phyloP scores from a whole-genome alignment of 2,797 vertebrate genomes.

The Sparus aurata region DNA sequence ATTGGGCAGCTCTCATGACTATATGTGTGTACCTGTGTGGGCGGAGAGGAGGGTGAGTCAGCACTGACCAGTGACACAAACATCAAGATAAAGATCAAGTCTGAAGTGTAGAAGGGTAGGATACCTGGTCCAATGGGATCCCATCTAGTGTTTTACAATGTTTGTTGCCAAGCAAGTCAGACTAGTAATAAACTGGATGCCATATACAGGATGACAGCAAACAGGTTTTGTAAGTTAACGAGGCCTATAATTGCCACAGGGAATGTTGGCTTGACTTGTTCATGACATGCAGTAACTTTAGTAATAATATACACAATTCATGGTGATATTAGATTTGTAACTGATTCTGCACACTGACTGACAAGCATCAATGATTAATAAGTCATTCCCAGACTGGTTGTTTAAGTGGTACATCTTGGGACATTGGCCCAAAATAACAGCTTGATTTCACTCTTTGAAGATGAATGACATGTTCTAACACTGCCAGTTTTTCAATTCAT shows the following conservation, averaged over 20 bases:
- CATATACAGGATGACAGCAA: background rate
- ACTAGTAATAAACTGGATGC: background rate
- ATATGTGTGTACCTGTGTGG: background rate
- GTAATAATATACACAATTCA: too few relatives aligned
- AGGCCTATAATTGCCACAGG: too few relatives aligned
- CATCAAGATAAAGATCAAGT: conserved; percentile 33
- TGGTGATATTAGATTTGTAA: background rate
- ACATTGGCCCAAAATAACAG: background rate
- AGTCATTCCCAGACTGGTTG: too few relatives aligned
- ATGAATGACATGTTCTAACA: too few relatives aligned
- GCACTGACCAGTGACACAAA: background rate
- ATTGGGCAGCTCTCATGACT: background rate
- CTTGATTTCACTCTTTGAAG: background rate
- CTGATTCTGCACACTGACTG: too few relatives aligned
- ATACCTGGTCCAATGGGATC: conserved; percentile 6
- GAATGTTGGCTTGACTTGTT: too few relatives aligned
- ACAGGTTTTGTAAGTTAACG: too few relatives aligned
- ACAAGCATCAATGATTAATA: too few relatives aligned
- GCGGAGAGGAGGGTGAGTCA: conserved; percentile 10
- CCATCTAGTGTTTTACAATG: background rate
- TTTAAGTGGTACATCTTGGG: too few relatives aligned
- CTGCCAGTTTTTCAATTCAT: background rate
- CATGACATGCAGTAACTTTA: too few relatives aligned
- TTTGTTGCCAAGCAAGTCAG: conserved; percentile 5
- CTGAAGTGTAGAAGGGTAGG: too few relatives aligned